Evolutionary conservation across 1,140 invertebrate genomes (phyloP).

Genomic region (Macrocentrus cingulum): DNA sequence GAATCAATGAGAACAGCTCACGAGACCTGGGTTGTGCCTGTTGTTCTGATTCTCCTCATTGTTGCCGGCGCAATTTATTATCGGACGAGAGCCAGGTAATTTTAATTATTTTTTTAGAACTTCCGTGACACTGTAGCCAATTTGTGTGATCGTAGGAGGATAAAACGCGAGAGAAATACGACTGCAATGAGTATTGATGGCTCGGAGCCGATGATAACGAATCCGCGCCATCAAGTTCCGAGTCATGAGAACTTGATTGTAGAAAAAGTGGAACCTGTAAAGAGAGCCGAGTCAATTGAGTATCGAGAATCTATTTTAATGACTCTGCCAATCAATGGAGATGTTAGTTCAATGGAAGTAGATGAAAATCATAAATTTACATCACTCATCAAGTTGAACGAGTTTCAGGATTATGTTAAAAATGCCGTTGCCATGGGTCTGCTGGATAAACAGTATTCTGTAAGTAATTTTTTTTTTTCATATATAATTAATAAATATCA

Average conservation of each 20-base stretch:
- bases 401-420: slow-evolving; percentile 27
- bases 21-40: slow-evolving; percentile 9
- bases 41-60: slow-evolving; percentile 4
- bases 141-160: not conserved
- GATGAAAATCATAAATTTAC: slow-evolving; percentile 7
- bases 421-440: slow-evolving; percentile 10
- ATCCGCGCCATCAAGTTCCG: not conserved
- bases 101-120: not conserved
- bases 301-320: slow-evolving; percentile 5
- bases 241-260: too few species aligned
- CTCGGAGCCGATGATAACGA: not conserved
- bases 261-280: not conserved
- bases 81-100: slow-evolving; percentile 5
- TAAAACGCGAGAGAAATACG: not conserved
- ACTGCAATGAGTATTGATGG: not conserved
- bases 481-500: not conserved
- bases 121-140: not conserved
- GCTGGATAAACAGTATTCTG: slow-evolving; percentile 11
- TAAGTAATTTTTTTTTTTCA: not conserved
- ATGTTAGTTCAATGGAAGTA: not conserved
- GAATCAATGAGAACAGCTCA: not conserved
- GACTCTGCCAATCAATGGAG: not conserved
- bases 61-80: not conserved
- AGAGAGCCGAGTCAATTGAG: not conserved
- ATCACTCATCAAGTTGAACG: slow-evolving; percentile 16